Evolutionary conservation across 2,888 invertebrate species (phyloP).

Genomic region (Ectemnius continuus): DNA sequence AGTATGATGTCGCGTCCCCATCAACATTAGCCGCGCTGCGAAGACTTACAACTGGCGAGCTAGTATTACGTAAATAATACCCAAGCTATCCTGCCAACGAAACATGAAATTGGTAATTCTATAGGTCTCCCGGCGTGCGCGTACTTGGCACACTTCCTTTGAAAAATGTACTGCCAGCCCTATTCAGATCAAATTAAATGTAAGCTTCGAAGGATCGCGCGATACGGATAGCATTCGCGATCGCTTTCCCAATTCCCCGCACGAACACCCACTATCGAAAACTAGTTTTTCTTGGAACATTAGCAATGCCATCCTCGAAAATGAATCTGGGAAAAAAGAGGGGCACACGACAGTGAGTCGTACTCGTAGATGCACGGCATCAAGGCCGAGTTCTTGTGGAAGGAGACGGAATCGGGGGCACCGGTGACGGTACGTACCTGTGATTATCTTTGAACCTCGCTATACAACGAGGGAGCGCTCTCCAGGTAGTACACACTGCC

Average conservation of each 20-base stretch:
- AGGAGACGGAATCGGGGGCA: slow-evolving; percentile 50
- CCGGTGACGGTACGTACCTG: slow-evolving; percentile 43
- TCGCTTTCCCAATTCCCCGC: no score
- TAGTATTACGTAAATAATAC: slow-evolving; percentile 7
- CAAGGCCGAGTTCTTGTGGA: slow-evolving; percentile 50
- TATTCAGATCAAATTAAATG: no score
- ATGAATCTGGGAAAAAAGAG: no score
- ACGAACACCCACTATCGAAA: no score
- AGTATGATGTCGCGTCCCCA: not conserved
- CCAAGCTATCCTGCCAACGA: not conserved
- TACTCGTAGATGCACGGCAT: slow-evolving; percentile 34
- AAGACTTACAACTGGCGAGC: not conserved
- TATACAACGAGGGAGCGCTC: slow-evolving; percentile 23
- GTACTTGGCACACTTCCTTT: not conserved
- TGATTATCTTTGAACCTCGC: slow-evolving; percentile 31
- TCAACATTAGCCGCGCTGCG: slow-evolving; percentile 1
- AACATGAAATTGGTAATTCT: not conserved
- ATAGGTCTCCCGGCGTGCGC: not conserved
- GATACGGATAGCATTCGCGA: no score
- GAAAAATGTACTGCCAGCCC: no score
- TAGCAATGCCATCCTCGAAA: not conserved
- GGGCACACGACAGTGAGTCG: not conserved
- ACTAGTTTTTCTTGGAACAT: no score
- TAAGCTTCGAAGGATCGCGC: no score
- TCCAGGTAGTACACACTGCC: slow-evolving; percentile 27